A percentile compares a stretch with the other conserved stretches of the same genome.
Evolutionary conservation across 2,888 invertebrate genomes (phyloP).

Genomic region (Agrilus biguttatus): DNA sequence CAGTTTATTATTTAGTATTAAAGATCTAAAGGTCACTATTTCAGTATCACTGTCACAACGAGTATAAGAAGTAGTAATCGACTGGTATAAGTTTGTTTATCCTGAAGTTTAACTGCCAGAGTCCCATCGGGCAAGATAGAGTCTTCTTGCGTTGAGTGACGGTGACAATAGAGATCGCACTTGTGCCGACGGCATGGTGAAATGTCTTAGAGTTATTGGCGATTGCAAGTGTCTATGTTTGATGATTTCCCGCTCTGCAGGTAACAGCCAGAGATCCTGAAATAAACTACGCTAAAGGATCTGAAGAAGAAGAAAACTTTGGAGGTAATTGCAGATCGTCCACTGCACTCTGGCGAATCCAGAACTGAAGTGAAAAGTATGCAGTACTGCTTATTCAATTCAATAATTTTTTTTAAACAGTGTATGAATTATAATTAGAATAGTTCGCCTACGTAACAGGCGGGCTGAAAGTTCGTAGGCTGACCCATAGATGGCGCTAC

Average conservation of each 20-base stretch:
- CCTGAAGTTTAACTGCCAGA: constrained; percentile 16
- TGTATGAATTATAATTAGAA: too few relatives aligned
- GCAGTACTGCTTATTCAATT: too few relatives aligned
- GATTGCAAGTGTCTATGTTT: constrained; percentile 52
- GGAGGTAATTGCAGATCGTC: not conserved
- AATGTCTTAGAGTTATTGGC: constrained; percentile 42
- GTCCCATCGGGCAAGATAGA: constrained; percentile 23
- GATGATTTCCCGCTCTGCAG: constrained; percentile 53
- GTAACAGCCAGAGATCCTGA: constrained; percentile 43
- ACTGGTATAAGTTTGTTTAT: constrained; percentile 1
- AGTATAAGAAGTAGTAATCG: too few relatives aligned
- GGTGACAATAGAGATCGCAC: constrained; percentile 42
- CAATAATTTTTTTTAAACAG: too few relatives aligned
- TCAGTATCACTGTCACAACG: too few relatives aligned
- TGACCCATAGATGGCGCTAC: too few relatives aligned
- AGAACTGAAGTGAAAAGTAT: too few relatives aligned
- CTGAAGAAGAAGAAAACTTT: not conserved
- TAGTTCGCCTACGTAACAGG: too few relatives aligned
- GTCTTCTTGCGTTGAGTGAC: constrained; percentile 35
- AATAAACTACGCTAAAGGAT: constrained; percentile 11
- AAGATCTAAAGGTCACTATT: too few relatives aligned
- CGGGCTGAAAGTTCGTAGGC: too few relatives aligned
- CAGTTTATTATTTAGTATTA: too few relatives aligned
- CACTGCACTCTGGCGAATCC: too few relatives aligned
- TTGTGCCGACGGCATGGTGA: constrained; percentile 37